Percentiles rank a stretch among this genome's conserved stretches.
phyloP scores from a whole-genome alignment of 2,888 invertebrate species.

The Platynereis dumerilii region DNA sequence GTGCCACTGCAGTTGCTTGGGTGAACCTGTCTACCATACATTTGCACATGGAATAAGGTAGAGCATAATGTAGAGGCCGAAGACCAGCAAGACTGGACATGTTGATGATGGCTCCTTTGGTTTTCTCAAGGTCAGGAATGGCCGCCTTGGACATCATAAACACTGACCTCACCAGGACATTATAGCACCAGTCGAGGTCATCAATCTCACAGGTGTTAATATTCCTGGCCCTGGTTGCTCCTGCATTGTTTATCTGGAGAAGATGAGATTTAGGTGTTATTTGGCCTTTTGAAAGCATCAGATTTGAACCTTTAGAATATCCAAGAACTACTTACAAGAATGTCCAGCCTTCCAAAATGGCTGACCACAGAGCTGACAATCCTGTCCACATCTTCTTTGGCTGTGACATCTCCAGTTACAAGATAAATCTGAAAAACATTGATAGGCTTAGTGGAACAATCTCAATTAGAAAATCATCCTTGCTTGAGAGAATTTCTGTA shows the following conservation, averaged over 20 bases:
- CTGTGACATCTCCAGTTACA: constrained; percentile 11
- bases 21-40: constrained; percentile 15
- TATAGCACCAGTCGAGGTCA: constrained; percentile 16
- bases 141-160: constrained; percentile 20
- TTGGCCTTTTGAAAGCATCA: not conserved
- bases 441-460: not conserved
- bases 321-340: constrained; percentile 6
- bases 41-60: constrained; percentile 18
- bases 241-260: constrained; percentile 7
- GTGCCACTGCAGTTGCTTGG: constrained; percentile 4
- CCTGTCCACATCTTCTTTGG: constrained; percentile 7
- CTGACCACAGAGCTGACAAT: not conserved
- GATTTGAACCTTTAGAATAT: too few species aligned
- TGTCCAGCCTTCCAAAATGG: constrained; percentile 8
- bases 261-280: not conserved
- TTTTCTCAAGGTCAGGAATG: constrained; percentile 17
- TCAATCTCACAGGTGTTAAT: constrained; percentile 13
- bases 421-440: not conserved
- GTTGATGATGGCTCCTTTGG: constrained; percentile 16
- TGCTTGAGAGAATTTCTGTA: too few species aligned
- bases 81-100: constrained; percentile 17
- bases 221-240: constrained; percentile 5
- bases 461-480: too few species aligned
- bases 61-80: constrained; percentile 11
- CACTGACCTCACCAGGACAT: constrained; percentile 13